Conservation (phyloP, 2,888 invertebrate genomes). For the Cosmia trapezina region DNA sequence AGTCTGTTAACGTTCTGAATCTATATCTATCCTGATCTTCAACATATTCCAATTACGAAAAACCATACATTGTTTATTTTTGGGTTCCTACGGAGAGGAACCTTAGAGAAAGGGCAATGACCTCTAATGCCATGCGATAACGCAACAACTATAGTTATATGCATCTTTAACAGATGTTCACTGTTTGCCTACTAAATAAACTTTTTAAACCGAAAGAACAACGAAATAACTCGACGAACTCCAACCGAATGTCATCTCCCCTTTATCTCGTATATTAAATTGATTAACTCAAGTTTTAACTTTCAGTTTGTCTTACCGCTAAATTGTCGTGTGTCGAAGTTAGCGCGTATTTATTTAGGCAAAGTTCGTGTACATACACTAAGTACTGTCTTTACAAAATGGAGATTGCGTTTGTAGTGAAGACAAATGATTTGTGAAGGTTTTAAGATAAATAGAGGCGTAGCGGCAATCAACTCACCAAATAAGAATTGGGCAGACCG, state of each 20-base stretch:
- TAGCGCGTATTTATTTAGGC: conserved; percentile 56
- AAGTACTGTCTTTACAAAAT: conserved; percentile 16
- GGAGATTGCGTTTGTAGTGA: neutral
- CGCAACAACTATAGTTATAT: too few species aligned
- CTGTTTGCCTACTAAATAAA: neutral
- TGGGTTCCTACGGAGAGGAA: neutral
- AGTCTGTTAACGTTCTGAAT: neutral
- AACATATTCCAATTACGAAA: neutral
- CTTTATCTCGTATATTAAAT: conserved; percentile 42
- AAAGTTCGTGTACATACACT: conserved; percentile 34
- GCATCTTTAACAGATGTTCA: neutral
- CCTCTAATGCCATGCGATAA: too few species aligned
- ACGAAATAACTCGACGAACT: neutral
- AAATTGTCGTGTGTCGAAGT: conserved; percentile 38
- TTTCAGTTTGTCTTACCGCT: conserved; percentile 48
- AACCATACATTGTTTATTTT: neutral
- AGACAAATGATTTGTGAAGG: conserved; percentile 9
- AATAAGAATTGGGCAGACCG: neutral
- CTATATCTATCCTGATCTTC: neutral
- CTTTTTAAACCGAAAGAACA: neutral
- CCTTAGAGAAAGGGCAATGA: too few species aligned
- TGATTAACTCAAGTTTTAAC: conserved; percentile 55
- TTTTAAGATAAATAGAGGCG: neutral
- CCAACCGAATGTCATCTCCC: neutral
- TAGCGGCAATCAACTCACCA: neutral